Percentiles rank a stretch among this genome's conserved stretches.
These are phyloP conservation scores for Emydoidea blandingii DNA, from an alignment of 2,797 vertebrate species.

Conservation along the genomic window DNA sequence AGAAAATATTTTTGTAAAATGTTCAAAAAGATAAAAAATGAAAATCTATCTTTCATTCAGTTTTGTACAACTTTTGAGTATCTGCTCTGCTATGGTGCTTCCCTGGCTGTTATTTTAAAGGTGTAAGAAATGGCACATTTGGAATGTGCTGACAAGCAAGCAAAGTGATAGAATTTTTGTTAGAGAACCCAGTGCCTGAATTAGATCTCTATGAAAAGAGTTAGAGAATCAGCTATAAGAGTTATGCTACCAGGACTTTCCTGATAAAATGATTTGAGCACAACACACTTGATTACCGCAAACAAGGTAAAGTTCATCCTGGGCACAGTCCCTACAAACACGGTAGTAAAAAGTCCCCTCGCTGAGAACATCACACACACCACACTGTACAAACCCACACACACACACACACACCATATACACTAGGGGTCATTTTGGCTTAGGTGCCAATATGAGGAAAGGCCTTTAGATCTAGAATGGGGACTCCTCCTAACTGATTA, in stretches of 20 bases:
- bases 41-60: not conserved
- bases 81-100: not conserved
- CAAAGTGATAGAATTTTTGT: conserved; percentile 3
- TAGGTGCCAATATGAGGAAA: not conserved
- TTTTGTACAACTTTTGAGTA: not conserved
- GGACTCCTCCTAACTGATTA: not conserved
- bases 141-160: not conserved
- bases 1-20: not conserved
- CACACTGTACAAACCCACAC: not conserved
- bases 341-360: not conserved
- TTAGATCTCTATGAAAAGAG: not conserved
- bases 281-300: not conserved
- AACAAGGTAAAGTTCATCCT: not conserved
- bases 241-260: not conserved
- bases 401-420: not conserved
- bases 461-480: not conserved
- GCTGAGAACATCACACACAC: not conserved
- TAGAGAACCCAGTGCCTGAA: not conserved
- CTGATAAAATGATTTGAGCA: not conserved
- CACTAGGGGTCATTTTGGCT: not conserved
- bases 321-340: accelerated
- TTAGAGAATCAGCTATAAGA: not conserved
- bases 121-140: conserved; percentile 14
- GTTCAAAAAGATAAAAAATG: not conserved
- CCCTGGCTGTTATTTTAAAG: conserved; percentile 37